Percentiles rank a stretch among this genome's conserved stretches.
Conservation (phyloP, 2,888 invertebrate species). For the Hymenopus coronatus region DNA sequence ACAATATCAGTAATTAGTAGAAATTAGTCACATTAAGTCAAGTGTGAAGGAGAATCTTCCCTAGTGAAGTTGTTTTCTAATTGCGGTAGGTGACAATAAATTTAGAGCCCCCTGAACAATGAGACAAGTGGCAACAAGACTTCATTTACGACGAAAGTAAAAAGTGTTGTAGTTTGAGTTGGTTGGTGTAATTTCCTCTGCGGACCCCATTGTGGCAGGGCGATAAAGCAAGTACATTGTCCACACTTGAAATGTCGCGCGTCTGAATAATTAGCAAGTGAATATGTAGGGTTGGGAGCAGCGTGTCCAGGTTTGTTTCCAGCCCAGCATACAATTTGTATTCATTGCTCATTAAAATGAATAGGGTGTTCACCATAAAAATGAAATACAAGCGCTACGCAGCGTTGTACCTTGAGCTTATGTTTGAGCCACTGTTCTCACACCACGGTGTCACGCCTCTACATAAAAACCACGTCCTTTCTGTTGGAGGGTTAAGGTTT, state of each 20-base stretch:
- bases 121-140: neutral
- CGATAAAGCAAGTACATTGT: neutral
- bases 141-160: neutral
- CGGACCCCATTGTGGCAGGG: neutral
- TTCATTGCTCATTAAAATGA: neutral
- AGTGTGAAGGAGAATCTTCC: too few relatives aligned
- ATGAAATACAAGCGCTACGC: neutral
- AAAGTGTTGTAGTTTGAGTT: neutral
- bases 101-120: neutral
- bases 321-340: neutral
- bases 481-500: too few relatives aligned
- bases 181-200: too few relatives aligned
- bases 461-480: neutral
- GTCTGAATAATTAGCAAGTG: neutral
- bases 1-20: too few relatives aligned
- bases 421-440: neutral
- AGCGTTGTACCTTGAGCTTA: neutral
- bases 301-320: neutral
- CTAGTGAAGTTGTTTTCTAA: too few relatives aligned
- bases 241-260: neutral
- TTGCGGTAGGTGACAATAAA: neutral
- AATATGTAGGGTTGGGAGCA: neutral
- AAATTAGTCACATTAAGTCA: too few relatives aligned
- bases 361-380: neutral
- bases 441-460: neutral